phyloP scores from a whole-genome alignment of 1,140 invertebrate species.

The Druon quercuslanigerum region DNA sequence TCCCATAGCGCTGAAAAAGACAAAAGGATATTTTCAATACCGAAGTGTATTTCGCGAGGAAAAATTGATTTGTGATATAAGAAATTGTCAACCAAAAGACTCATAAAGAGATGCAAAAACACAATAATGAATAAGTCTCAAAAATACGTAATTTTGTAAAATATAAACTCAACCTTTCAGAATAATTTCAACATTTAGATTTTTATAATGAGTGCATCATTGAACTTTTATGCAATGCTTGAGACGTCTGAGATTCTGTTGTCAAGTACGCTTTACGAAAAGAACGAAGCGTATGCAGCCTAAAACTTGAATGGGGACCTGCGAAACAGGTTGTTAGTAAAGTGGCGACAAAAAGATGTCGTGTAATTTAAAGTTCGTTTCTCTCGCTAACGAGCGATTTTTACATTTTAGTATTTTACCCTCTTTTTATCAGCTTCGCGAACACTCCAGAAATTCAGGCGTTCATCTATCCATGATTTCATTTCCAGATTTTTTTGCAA shows the following conservation, averaged over 20 bases:
- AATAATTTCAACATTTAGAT: not conserved
- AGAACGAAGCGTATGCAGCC: not conserved
- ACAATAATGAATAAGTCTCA: no score
- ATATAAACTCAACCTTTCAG: not conserved
- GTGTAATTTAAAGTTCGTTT: constrained; percentile 6
- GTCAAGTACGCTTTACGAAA: constrained; percentile 9
- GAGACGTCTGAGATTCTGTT: not conserved
- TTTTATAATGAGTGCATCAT: not conserved
- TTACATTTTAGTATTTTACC: not conserved
- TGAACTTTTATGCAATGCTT: not conserved
- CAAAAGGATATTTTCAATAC: no score
- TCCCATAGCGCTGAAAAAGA: no score
- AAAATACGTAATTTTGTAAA: not conserved
- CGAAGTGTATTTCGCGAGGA: no score
- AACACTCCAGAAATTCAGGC: not conserved
- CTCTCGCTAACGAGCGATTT: constrained; percentile 11
- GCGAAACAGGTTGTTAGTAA: constrained; percentile 17
- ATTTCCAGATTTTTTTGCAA: no score
- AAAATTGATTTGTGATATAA: no score
- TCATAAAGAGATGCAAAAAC: no score
- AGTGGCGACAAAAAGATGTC: constrained; percentile 1
- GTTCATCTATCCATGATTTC: no score
- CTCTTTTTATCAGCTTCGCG: not conserved
- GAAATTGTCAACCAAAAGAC: no score
- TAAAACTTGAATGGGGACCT: constrained; percentile 8